Base-by-base conservation (phyloP, 2,888 invertebrate genomes). In the Hirtodrosophila cameraria region DNA sequence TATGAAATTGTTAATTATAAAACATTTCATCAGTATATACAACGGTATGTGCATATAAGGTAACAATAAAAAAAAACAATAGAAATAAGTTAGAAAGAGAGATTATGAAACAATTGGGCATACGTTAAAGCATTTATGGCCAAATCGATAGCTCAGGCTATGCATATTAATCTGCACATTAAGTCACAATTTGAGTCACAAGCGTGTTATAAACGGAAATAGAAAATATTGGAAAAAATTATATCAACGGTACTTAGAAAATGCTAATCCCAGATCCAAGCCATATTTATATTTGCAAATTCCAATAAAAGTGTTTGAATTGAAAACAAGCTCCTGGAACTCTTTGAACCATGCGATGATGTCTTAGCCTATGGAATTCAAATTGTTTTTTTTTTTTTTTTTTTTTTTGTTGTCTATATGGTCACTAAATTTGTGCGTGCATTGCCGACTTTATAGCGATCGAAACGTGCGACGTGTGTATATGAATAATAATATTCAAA, bases 401-500 rank as follows among this genome's bases (percentile, higher is more conserved):
- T 46, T 38, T 48, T 67, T 33, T 33, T 54, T 62, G 67, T 68
- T 58, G 57, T 49, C 49, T 61, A 58, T 62, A 58, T 60, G 70
- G 55, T 69, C 59, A 74, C 59, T 59, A 68, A 62, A 77, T 70
- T 31, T 59, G 71, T 62, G 71, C 77, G 67, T 66, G 60, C 62
- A 41, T 36, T 69, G 53, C 27, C 61, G 62, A 30, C 55, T 83
- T 82, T 79, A 77, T 80, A 30, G 69, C 82, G 28, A 62, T 55
- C 16, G 54, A 57, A 68, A 75, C 79, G 69, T 72, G 80, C 64
- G 48, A 38, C 63, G 69, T 64, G 50, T 60, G 65, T 61, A 63
- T 83, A 86, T 86, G 77, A 83, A 86, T 80, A 86, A 76, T 76
- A 86, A 83, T 80, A 83, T 86, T 86, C 64, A 76, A 79, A 79